Evolutionary conservation across 2,797 vertebrate genomes (phyloP).

Genomic region (Manis pentadactyla): DNA sequence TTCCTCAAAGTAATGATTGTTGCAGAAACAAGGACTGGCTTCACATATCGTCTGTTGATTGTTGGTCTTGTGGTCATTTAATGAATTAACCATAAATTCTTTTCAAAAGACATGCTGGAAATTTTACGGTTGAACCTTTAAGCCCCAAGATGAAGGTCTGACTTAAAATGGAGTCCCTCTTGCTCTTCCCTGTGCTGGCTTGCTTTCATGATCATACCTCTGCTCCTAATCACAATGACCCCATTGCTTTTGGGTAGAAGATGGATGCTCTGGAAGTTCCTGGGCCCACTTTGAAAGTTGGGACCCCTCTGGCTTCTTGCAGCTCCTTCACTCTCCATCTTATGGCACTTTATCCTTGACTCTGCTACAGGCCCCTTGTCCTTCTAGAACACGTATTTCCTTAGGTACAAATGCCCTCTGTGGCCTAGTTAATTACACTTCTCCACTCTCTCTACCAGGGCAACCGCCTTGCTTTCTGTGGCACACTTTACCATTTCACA

Average conservation of each 20-base stretch:
- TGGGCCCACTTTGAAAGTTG: not conserved
- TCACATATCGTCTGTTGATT: no score
- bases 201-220: not conserved
- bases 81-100: no score
- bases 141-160: no score
- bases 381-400: not conserved
- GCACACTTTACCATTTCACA: not conserved
- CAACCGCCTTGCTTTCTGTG: not conserved
- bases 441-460: not conserved
- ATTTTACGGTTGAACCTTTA: no score
- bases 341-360: not conserved
- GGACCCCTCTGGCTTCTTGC: no score
- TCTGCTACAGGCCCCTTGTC: not conserved
- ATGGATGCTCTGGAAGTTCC: no score
- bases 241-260: not conserved
- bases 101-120: no score
- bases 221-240: not conserved
- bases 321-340: not conserved
- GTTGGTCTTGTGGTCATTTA: no score
- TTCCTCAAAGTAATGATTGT: no score
- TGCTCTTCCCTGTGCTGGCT: no score
- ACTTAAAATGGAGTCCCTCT: no score
- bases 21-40: no score
- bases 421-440: not conserved
- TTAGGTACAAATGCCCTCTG: not conserved